These are phyloP conservation scores for Whitmania pigra DNA, from an alignment of 1,140 invertebrate species.

Conservation along the genomic window DNA sequence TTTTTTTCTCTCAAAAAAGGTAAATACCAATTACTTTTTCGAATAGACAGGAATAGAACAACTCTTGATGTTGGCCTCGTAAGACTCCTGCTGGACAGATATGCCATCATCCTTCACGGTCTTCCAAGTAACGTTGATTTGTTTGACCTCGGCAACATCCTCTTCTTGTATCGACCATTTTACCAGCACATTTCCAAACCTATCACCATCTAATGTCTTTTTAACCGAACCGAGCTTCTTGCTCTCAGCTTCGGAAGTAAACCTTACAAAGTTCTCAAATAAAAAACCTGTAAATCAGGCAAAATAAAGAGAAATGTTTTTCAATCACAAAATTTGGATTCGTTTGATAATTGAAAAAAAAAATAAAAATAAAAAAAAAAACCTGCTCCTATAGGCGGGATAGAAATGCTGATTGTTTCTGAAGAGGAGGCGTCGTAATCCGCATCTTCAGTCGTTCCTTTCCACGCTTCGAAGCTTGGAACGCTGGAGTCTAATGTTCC, in stretches of 20 bases:
- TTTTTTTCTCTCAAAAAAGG: no score
- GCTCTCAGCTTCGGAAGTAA: no score
- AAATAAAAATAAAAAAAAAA: no score
- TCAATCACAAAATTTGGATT: no score
- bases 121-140: slow-evolving; percentile 40
- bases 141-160: slow-evolving; percentile 31
- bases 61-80: neutral
- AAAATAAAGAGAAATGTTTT: no score
- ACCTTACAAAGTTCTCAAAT: no score
- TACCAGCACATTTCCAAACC: neutral
- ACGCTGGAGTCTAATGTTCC: no score
- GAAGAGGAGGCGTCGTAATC: neutral
- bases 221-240: neutral
- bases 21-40: neutral
- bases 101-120: neutral
- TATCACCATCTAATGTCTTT: neutral
- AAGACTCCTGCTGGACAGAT: slow-evolving; percentile 28
- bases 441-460: neutral
- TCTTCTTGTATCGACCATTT: slow-evolving; percentile 27
- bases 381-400: neutral
- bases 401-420: neutral
- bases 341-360: no score
- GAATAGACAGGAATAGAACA: neutral
- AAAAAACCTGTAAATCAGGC: no score
- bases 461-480: neutral